phyloP scores from a whole-genome alignment of 2,113 vertebrate genomes.

The Crotophaga sulcirostris region DNA sequence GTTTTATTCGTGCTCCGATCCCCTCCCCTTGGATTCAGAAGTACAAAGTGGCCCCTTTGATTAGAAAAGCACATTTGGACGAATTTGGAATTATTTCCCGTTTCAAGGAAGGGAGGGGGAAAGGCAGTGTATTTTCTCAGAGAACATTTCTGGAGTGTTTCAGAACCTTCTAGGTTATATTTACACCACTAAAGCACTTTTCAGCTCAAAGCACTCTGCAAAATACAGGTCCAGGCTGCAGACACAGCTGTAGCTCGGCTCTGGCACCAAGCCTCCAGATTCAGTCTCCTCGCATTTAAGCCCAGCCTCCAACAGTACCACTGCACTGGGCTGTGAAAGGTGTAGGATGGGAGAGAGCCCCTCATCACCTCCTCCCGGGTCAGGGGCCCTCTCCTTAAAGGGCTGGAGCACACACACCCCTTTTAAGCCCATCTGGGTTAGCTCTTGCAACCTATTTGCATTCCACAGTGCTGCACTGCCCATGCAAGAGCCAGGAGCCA shows the following conservation, averaged over 20 bases:
- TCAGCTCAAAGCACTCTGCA: not conserved
- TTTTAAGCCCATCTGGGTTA: not conserved
- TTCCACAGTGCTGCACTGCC: fast-evolving
- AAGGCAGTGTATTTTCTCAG: not conserved
- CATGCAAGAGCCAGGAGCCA: not conserved
- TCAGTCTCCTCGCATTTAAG: not conserved
- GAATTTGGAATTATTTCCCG: slow-evolving; percentile 19
- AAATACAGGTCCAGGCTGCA: not conserved
- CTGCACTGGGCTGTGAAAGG: not conserved
- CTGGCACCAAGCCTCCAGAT: not conserved
- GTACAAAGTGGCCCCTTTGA: slow-evolving; percentile 44
- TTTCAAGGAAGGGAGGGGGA: not conserved
- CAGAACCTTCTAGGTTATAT: slow-evolving; percentile 22
- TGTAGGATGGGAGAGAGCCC: not conserved
- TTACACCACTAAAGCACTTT: not conserved
- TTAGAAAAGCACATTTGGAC: slow-evolving; percentile 52
- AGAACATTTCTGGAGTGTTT: not conserved
- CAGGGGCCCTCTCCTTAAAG: not conserved
- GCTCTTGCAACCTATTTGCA: not conserved
- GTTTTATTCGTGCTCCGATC: not conserved
- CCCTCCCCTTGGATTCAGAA: slow-evolving; percentile 4
- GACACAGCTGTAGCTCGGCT: not conserved
- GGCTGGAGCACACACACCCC: not conserved
- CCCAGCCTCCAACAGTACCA: not conserved
- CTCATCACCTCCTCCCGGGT: not conserved